A percentile compares a stretch with the other conserved stretches of the same genome.
Evolutionary conservation across 1,140 invertebrate species (phyloP).

Genomic region (Penaeus japonicus): DNA sequence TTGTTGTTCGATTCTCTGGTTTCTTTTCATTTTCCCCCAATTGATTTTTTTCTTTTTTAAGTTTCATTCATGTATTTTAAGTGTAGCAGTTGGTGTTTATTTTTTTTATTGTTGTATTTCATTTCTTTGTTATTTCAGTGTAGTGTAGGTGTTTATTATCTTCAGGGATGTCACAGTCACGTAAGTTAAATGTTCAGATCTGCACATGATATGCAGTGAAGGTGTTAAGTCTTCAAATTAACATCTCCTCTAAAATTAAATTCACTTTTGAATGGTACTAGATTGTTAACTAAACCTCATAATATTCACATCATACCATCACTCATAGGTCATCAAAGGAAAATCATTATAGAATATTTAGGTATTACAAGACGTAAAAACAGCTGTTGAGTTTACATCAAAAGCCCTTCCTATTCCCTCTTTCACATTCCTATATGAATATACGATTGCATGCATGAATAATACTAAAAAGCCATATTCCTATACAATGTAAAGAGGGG

Average conservation of each 20-base stretch:
- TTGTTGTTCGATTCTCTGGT: slow-evolving; percentile 36
- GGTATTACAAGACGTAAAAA: too few relatives aligned
- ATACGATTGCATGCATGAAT: too few relatives aligned
- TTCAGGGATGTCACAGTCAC: too few relatives aligned
- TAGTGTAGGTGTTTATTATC: too few relatives aligned
- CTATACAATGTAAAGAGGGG: too few relatives aligned
- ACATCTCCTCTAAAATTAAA: neutral
- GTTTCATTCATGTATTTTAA: too few relatives aligned
- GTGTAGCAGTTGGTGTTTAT: neutral
- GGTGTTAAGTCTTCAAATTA: neutral
- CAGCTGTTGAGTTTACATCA: too few relatives aligned
- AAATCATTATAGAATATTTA: slow-evolving; percentile 26
- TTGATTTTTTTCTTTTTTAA: slow-evolving; percentile 34
- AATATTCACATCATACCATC: neutral
- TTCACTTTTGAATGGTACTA: neutral
- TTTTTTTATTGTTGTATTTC: neutral
- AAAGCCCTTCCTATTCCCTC: too few relatives aligned
- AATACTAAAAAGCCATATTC: too few relatives aligned
- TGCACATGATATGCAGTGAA: neutral
- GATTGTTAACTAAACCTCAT: neutral
- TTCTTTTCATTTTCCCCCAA: slow-evolving; percentile 54
- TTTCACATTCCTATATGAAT: too few relatives aligned
- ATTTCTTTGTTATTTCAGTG: neutral
- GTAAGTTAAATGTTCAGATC: too few relatives aligned
- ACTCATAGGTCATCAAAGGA: neutral